Evolutionary conservation across 2,888 invertebrate genomes (phyloP).

Genomic region (Melangyna quadrimaculata): DNA sequence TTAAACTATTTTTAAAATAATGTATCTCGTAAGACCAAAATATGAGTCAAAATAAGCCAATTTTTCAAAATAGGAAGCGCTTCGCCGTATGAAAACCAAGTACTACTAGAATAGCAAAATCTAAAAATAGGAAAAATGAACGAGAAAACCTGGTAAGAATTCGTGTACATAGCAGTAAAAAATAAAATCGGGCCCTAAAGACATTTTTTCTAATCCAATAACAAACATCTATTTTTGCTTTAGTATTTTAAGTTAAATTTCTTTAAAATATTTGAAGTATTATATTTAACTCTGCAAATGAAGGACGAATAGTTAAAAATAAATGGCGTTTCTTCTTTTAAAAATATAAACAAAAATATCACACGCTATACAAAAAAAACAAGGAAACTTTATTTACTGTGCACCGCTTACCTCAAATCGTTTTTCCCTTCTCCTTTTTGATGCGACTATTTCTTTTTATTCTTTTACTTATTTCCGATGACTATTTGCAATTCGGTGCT

Average conservation of each 20-base stretch:
- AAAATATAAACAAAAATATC: not conserved
- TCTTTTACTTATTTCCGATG: not conserved
- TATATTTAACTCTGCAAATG: not conserved
- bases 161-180: not conserved
- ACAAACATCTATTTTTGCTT: too few relatives aligned
- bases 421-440: not conserved
- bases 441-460: not conserved
- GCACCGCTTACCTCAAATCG: not conserved
- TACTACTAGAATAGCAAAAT: not conserved
- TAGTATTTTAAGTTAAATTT: not conserved
- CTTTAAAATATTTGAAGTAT: not conserved
- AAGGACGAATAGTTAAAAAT: not conserved
- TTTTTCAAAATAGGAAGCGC: not conserved
- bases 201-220: not conserved
- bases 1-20: too few relatives aligned
- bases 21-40: too few relatives aligned
- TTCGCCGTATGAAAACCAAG: not conserved
- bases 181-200: not conserved
- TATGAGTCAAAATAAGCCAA: too few relatives aligned
- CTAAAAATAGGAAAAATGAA: not conserved
- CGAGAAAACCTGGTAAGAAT: not conserved
- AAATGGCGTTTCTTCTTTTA: not conserved
- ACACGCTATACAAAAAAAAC: not conserved
- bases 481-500: not conserved
- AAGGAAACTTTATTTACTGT: not conserved